Evolutionary conservation across 2,797 vertebrate genomes (phyloP), one percentile per base, ranked within the genome.

Genomic region (Adrianichthys oophorus): DNA sequence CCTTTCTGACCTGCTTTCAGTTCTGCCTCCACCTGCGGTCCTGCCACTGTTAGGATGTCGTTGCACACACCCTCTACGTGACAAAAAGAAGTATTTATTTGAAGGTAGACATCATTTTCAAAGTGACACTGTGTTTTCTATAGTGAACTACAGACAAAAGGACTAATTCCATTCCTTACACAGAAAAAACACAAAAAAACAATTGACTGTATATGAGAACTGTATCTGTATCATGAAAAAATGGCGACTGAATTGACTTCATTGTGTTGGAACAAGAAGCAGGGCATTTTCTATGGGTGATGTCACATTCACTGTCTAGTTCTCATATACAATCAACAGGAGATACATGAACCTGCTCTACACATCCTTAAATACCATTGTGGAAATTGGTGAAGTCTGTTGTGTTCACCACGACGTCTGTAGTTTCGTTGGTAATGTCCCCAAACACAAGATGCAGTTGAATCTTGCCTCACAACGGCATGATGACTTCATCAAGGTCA

Each of bases 371-470:
- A 57, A 5, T 50, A 87, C 87, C 54, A 1, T 45, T 0, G 0
- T 72, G 2, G 21, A 87, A 82, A 56, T 63, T 19, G 8, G 0
- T 7, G 19, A 90, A 92, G 72, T 92, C 43, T 0, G 86, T 92
- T 4, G 82, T 72, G 79, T 92, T 92, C 54, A 92, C 88, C 6
- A 92, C 71, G 1, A 16, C 86, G 4, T 90, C 79, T 1, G 87
- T 89, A 1, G 54, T 82, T 72, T 91, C 89, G 1, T 84, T 76
- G 0, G 84, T 86, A 52, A 92, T 91, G 80, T 89, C 86, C 48
- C 86, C 91, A 46, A 87, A 85, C 48, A 90, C 75, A 24, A 91
- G 1, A n/a, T 80, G 70, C 18, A 91, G 52, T 37, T 72, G 67
- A 23, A 76, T 52, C 2, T 73, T 19, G 0, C 13, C 15, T 43